Base-by-base conservation (phyloP, 2,113 vertebrate species). In the Lethenteron camtschaticum region DNA sequence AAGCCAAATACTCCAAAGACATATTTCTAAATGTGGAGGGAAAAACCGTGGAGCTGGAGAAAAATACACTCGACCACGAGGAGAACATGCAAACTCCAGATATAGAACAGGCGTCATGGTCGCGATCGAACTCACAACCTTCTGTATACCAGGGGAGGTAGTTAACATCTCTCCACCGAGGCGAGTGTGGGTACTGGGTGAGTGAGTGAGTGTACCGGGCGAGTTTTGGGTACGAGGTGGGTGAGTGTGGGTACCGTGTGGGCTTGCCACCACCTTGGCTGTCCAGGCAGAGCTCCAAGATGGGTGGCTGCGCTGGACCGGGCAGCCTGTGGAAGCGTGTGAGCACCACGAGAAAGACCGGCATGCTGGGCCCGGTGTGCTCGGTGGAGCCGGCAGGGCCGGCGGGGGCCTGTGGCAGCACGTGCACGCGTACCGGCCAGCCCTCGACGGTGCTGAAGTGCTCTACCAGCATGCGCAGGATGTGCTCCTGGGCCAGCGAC, bases 381-480 rank as follows among this genome's bases (percentile, higher is more conserved):
- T 79, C 58, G 55, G 79, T 78, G 18, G 73, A 73, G 4, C 71
- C 77, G 57, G 75, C 75, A 0, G 77, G 77, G 73, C 73, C 58
- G 2, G 81, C 78, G 41, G 41, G 41, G 41, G 41, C 41, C 41
- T 41, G 41, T 41, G 41, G 41, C 70, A 91, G 77, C 76, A 87
- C 86, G 75, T 97, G 94, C 71, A 96, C 79, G 72, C 94, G 83
- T 60, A 92, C 81, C 0, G 88, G 86, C 87, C 88, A 99, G 18
- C 88, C 88, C 56, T 86, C 80, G 41, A 41, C 41, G 74, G 74
- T 74, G 13, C 83, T 85, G 76, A 99, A 99, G 75, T 85, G 82
- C 55, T 85, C 83, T 74, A 96, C 82, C 0, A 82, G 84, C 74
- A 87, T 81, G 78, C 80, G 83, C 76, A 95, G 81, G 70, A 96